Percentiles rank a stretch among this genome's conserved stretches.
Evolutionary conservation across 2,797 vertebrate species (phyloP).

Genomic region (Carapus acus): DNA sequence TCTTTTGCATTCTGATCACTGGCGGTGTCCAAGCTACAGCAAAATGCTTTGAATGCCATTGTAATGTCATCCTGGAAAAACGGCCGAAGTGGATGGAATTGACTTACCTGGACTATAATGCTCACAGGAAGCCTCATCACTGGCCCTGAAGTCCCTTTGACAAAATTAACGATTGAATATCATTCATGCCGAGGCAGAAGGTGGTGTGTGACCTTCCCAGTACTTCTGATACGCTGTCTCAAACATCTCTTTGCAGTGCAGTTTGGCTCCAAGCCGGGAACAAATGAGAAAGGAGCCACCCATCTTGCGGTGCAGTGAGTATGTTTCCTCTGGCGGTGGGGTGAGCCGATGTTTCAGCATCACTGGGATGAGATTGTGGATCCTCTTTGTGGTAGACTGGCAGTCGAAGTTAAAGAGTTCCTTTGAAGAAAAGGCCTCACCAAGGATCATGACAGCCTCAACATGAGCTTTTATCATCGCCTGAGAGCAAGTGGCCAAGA

Average conservation of each 20-base stretch:
- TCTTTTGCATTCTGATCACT: too few species aligned
- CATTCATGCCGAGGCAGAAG: too few species aligned
- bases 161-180: too few species aligned
- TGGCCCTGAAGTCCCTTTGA: too few species aligned
- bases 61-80: too few species aligned
- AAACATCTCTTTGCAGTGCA: conserved; percentile 89
- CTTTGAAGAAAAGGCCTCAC: conserved; percentile 85
- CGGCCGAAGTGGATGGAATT: too few species aligned
- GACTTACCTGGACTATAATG: too few species aligned
- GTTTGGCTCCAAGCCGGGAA: conserved; percentile 84
- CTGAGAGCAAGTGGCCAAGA: conserved; percentile 52
- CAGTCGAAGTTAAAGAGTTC: conserved; percentile 81
- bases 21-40: too few species aligned
- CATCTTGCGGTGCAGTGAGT: conserved; percentile 98
- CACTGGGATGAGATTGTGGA: conserved; percentile 91
- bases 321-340: conserved; percentile 94
- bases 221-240: conserved; percentile 80
- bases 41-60: too few species aligned
- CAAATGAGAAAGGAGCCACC: conserved; percentile 98
- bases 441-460: conserved; percentile 94
- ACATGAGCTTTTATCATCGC: conserved; percentile 91
- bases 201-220: conserved; percentile 70
- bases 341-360: conserved; percentile 93
- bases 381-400: conserved; percentile 92
- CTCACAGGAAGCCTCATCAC: too few species aligned